Base-by-base conservation (phyloP, 2,113 vertebrate species). In the Melanocharis versteri region DNA sequence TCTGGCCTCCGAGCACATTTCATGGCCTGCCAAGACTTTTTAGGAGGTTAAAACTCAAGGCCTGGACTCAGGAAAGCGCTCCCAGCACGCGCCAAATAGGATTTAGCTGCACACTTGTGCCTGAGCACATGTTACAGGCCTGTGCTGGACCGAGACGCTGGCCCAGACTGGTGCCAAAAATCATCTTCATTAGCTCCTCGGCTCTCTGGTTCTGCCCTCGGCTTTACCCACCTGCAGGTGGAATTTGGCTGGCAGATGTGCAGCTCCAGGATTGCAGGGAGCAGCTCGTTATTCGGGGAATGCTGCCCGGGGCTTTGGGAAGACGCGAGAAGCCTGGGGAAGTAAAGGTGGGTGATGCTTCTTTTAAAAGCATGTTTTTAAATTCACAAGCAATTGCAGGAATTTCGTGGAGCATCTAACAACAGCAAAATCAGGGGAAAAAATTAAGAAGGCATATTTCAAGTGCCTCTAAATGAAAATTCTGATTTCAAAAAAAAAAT, bases 1-100 rank as follows among this genome's bases (percentile, higher is more conserved):
- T 87, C 81, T 96, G 15, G 6, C 48, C 89, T 93, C 92, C 68
- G 79, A 95, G 94, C 65, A 48, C 89, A 89, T 84, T 84, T 94
- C 87, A 76, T 47, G 89, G 65, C 42, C 79, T 95, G 89, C 94
- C 96, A 97, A 54, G 90, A 62, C 39, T 31, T 87, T 95, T 91
- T 56, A 81, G 93, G 89, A 94, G 81, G 69, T 57, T 94, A 53
- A 96, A 93, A 90, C 64, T 42, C 75, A 53, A 96, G 77, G 31
- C 50, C 64, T 72, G 15, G 20, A 17, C n/a, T 66, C 51, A 82
- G 90, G 80, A 56, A 83, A 86, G 90, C 3, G 0, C n/a, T 83
- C 28, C 61, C 80, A 76, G 56, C 37, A n/a, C 0, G 6, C 88
- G 89, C 92, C 87, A 91, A 78, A 60, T 19, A 47, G 73, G 62